Evolutionary conservation across 2,797 vertebrate species (phyloP), one percentile per base, ranked within the genome.

Genomic region (Pyrocephalus nanus): DNA sequence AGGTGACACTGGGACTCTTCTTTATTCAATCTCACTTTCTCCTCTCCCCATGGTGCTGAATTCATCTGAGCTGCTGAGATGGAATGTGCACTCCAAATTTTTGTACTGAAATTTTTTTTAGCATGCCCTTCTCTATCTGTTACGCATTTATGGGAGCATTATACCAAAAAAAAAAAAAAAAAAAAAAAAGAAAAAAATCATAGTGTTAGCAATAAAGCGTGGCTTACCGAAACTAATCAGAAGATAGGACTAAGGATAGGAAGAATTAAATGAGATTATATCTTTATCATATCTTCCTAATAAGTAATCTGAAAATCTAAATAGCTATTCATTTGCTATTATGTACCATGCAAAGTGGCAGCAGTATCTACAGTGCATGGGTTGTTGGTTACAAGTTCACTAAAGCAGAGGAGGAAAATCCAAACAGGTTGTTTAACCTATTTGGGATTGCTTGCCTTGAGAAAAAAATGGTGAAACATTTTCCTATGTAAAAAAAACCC

Each of bases 241-340:
- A 94, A 96, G 76, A 95, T 81, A 94, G 40, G 83, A 84, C 79
- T 93, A 91, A 72, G 69, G 78, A 80, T 69, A 71, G 83, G 81
- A 92, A 94, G 79, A 93, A 95, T 93, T 58, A 92, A 90, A 93
- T 88, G 57, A 96, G 91, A 95, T 94, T 21, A 86, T 96, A 96
- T 88, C 96, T 96, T 94, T 94, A 93, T 88, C 83, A 20, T 95
- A 95, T 95, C 92, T 82, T 73, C 55, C 92, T 88, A 92, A 93
- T 70, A 95, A 94, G 67, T 45, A 95, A 94, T 93, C 78, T 95
- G 64, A 43, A 94, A 93, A 95, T 93, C 90, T 96, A 95, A 93
- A 91, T 92, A 94, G 71, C 74, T 94, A 57, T 92, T 96, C 92
- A 93, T 94, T 85, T 92, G 67, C 74, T 79, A 45, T 92, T 93